These are phyloP conservation scores for Amphipoea oculea DNA, from an alignment of 2,888 invertebrate species.

Conservation along the genomic window DNA sequence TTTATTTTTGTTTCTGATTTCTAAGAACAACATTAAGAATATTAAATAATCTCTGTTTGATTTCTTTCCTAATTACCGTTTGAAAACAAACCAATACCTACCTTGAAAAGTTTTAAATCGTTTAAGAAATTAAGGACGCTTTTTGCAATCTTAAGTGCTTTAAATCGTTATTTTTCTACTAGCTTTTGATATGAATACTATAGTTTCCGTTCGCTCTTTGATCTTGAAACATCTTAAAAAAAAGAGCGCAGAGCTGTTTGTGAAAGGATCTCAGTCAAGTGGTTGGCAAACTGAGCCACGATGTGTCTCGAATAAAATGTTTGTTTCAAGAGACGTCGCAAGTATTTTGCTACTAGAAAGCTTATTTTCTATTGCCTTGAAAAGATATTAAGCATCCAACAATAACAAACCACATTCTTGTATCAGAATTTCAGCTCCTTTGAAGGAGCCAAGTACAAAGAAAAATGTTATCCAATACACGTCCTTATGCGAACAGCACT, in stretches of 20 bases:
- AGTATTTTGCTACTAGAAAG: background rate
- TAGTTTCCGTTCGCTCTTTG: slow-evolving; percentile 7
- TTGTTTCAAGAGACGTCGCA: slow-evolving; percentile 6
- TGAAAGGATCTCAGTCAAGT: slow-evolving; percentile 26
- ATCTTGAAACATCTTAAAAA: background rate
- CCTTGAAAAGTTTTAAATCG: background rate
- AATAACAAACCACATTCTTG: background rate
- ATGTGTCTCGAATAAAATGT: slow-evolving; percentile 31
- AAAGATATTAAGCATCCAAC: background rate
- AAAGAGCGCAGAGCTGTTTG: slow-evolving; percentile 31
- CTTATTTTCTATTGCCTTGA: background rate
- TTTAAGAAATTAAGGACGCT: no score
- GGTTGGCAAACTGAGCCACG: slow-evolving; percentile 23
- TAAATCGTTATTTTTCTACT: background rate
- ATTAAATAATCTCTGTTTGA: slow-evolving; percentile 13
- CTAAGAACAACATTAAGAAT: background rate
- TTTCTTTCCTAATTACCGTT: background rate
- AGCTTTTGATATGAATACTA: background rate
- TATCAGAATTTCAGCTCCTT: background rate
- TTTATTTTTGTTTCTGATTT: background rate
- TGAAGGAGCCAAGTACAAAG: background rate
- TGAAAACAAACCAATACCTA: background rate
- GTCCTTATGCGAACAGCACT: slow-evolving; percentile 19
- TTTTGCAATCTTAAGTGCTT: background rate
- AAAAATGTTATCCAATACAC: slow-evolving; percentile 4